Conservation (phyloP, 2,797 vertebrate species). For the Rousettus madagascariensis region DNA sequence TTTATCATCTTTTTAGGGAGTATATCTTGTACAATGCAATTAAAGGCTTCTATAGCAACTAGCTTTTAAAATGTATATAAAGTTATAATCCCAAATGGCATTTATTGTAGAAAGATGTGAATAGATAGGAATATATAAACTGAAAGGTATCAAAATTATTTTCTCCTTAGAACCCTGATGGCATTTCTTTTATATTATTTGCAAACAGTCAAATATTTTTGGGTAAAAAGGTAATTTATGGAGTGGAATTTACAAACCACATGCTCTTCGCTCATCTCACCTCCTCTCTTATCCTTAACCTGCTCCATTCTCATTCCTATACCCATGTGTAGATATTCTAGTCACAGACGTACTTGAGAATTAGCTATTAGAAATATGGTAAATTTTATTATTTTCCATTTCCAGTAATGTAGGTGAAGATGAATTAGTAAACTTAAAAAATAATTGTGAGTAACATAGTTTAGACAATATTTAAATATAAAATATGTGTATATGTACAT, state of each 20-base stretch:
- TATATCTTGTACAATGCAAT: conserved; percentile 45
- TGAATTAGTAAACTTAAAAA: not conserved
- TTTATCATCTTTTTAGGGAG: conserved; percentile 42
- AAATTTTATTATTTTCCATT: conserved; percentile 15
- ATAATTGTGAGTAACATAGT: not conserved
- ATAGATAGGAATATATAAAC: not conserved
- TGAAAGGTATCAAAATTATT: conserved; percentile 44
- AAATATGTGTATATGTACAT: not conserved
- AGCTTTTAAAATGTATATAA: conserved; percentile 38
- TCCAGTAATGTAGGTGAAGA: not conserved
- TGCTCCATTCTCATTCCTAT: not conserved
- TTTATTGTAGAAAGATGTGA: conserved; percentile 27
- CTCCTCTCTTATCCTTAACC: not conserved
- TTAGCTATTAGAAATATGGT: not conserved
- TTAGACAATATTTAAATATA: not conserved
- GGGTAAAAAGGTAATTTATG: not conserved
- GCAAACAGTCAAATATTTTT: not conserved
- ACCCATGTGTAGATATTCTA: not conserved
- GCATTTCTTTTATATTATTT: conserved; percentile 43
- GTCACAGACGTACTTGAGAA: not conserved
- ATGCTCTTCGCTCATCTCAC: not conserved
- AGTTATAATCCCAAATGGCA: conserved; percentile 13
- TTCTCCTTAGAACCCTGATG: not conserved
- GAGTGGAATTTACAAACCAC: not conserved
- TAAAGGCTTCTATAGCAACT: conserved; percentile 38